These are phyloP conservation scores for Strix occidentalis DNA, from an alignment of 2,797 vertebrate species.

Conservation along the genomic window DNA sequence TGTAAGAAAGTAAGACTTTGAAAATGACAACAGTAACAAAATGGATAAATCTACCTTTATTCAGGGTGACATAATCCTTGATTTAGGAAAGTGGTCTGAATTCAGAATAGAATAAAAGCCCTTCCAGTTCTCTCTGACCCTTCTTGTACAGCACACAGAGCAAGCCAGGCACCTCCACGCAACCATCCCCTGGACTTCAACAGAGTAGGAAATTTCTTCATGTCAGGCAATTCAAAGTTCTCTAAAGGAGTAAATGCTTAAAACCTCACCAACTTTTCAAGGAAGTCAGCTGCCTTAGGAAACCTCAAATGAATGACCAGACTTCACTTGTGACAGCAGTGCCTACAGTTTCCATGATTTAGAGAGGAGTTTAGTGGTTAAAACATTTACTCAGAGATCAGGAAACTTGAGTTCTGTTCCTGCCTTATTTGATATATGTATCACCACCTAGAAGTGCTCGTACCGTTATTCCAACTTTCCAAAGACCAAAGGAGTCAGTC, in stretches of 20 bases:
- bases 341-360: background rate
- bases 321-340: background rate
- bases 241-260: background rate
- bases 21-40: background rate
- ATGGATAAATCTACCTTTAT: background rate
- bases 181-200: background rate
- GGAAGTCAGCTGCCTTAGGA: background rate
- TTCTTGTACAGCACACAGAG: background rate
- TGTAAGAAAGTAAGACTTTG: background rate
- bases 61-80: background rate
- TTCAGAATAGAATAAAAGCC: background rate
- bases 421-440: fast-evolving
- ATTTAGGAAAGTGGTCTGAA: background rate
- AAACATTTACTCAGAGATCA: background rate
- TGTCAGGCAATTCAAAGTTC: background rate
- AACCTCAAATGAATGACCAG: background rate
- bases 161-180: background rate
- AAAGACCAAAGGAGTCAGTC: background rate
- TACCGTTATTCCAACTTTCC: background rate
- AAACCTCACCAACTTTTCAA: background rate
- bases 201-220: background rate
- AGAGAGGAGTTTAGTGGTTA: background rate
- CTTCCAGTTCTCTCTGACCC: background rate
- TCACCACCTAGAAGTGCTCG: background rate
- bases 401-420: background rate